Conservation (phyloP, 2,888 invertebrate genomes). For the Sminthurinus aureus region DNA sequence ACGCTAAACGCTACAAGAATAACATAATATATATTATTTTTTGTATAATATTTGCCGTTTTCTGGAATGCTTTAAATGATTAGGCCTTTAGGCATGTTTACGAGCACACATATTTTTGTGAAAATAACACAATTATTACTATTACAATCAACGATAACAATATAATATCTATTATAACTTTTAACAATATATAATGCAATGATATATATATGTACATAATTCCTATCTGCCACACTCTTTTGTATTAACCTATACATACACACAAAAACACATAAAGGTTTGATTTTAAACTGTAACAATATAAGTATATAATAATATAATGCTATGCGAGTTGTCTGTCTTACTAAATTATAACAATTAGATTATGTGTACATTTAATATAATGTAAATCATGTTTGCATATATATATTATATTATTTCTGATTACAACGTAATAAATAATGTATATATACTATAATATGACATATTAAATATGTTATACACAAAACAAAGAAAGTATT, state of each 20-base stretch:
- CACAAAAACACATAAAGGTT: neutral
- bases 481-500: neutral
- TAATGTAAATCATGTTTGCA: neutral
- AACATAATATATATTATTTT: too few relatives aligned
- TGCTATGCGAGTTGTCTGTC: neutral
- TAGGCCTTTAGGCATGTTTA: slow-evolving; percentile 18
- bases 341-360: neutral
- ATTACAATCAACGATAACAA: neutral
- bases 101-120: slow-evolving; percentile 29
- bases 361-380: neutral
- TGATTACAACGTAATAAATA: neutral
- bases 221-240: neutral
- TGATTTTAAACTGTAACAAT: neutral
- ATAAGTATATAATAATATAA: neutral
- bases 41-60: neutral
- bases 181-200: too few relatives aligned
- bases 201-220: too few relatives aligned
- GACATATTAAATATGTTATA: slow-evolving; percentile 3
- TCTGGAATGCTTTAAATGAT: neutral
- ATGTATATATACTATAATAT: neutral
- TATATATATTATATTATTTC: neutral
- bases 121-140: neutral
- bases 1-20: too few relatives aligned
- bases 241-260: neutral
- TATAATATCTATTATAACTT: neutral